Percentiles rank a stretch among this genome's conserved stretches.
These are phyloP conservation scores for Stichodactyla mertensii DNA, from an alignment of 64 coral and sea anemone species.

Conservation along the genomic window DNA sequence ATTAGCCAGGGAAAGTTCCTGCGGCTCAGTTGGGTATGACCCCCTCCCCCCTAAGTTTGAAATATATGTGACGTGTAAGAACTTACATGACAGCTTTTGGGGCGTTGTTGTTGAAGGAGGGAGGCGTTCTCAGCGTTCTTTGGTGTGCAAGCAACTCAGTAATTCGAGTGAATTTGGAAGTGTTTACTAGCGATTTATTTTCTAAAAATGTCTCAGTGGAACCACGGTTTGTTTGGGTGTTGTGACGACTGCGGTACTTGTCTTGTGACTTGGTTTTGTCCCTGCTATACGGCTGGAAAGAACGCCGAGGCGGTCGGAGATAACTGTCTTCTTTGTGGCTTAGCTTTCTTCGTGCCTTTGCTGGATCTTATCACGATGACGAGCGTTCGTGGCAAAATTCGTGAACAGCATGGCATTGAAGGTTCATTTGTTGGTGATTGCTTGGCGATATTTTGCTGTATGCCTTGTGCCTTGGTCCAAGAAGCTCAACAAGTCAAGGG, in stretches of 20 bases:
- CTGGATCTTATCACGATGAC: slow-evolving; percentile 56
- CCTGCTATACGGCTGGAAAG: slow-evolving; percentile 75
- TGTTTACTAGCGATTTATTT: too few relatives aligned
- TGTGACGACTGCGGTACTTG: slow-evolving; percentile 86
- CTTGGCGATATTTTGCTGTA: slow-evolving; percentile 42
- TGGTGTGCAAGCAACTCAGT: too few relatives aligned
- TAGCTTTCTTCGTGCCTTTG: slow-evolving; percentile 54
- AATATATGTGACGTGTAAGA: too few relatives aligned
- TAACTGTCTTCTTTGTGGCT: slow-evolving; percentile 59
- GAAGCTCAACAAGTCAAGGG: slow-evolving; percentile 81
- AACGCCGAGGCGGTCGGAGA: slow-evolving; percentile 92
- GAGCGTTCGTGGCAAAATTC: slow-evolving; percentile 78
- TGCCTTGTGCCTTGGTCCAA: slow-evolving; percentile 62
- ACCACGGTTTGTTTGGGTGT: slow-evolving; percentile 71
- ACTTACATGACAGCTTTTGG: too few relatives aligned
- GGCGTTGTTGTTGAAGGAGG: too few relatives aligned
- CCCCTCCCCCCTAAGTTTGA: too few relatives aligned
- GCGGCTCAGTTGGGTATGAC: too few relatives aligned
- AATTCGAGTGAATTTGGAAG: too few relatives aligned
- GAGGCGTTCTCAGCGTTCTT: too few relatives aligned
- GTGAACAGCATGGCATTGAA: slow-evolving; percentile 61
- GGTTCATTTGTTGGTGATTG: slow-evolving; percentile 67
- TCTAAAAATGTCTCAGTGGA: slow-evolving; percentile 28
- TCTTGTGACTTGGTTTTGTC: slow-evolving; percentile 43
- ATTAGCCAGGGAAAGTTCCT: too few relatives aligned